Evolutionary conservation across 2,797 vertebrate species (phyloP), one percentile per base, ranked within the genome.

Genomic region (Acrocephalus scirpaceus): DNA sequence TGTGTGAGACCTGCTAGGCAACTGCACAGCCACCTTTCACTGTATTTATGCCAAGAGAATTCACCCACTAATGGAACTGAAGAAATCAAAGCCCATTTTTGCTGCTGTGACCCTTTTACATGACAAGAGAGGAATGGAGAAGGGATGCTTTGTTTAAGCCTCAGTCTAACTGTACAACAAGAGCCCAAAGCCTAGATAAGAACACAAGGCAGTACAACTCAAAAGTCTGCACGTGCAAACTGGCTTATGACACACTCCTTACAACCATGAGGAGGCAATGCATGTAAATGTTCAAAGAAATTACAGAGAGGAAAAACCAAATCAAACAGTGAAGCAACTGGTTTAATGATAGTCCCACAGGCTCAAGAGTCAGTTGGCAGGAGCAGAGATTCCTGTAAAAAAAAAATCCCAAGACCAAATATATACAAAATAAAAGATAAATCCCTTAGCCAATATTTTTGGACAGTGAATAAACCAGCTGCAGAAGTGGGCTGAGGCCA

Each of bases 401-500:
- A 81, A 82, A 67, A 80, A 47, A 91, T 50, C 64, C 53, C 51
- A 85, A 74, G 88, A 85, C 80, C 79, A 91, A 91, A 82, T 87
- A 92, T 88, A 90, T 51, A 88, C 79, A 91, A 95, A 96, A 88
- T 94, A 88, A 90, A 90, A 91, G 81, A 96, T 95, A 77, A 88
- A 94, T 80, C 90, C 75, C 91, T 84, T 69, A 87, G 96, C 96
- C 96, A 96, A 30, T 97, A 71, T 87, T 97, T 97, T 95, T 97
- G 97, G 97, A 97, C 95, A 93, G 93, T 83, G 96, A 97, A 95
- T 96, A 97, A 97, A 95, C 95, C 97, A 97, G 97, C 97, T 98
- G 97, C 91, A 93, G 97, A 71, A 70, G 77, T 92, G 91, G 89
- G 84, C 89, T 50, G 65, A 85, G 7, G 96, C 97, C 97, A 97